phyloP scores from a whole-genome alignment of 1,140 invertebrate species.

The Daktulosphaira vitifoliae region DNA sequence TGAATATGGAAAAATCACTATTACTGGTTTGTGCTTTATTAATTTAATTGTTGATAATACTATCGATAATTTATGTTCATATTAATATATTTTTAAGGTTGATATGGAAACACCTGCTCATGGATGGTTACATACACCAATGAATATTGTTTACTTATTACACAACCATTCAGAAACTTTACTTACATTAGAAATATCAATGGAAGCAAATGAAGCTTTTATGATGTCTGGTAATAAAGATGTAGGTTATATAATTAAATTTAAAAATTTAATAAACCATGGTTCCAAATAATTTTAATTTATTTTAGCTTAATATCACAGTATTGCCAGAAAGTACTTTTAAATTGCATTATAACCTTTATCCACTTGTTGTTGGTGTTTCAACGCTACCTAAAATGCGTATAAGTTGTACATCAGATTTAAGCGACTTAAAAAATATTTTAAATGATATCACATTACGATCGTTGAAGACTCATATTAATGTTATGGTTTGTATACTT shows the following conservation, averaged over 20 bases:
- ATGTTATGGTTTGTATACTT: slow-evolving; percentile 51
- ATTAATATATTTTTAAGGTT: slow-evolving; percentile 54
- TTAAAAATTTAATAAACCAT: background rate
- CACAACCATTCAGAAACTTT: slow-evolving; percentile 62
- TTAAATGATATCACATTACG: slow-evolving; percentile 47
- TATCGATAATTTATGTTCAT: background rate
- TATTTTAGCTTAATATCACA: slow-evolving; percentile 52
- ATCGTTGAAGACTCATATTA: slow-evolving; percentile 51
- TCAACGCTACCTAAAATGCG: slow-evolving; percentile 58
- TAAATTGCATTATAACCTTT: slow-evolving; percentile 59
- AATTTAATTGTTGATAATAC: background rate
- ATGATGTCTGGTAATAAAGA: slow-evolving; percentile 87
- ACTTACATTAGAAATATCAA: slow-evolving; percentile 60
- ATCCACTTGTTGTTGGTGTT: slow-evolving; percentile 61
- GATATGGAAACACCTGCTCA: slow-evolving; percentile 63
- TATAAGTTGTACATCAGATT: slow-evolving; percentile 48
- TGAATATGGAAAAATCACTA: slow-evolving; percentile 51
- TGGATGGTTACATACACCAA: slow-evolving; percentile 60
- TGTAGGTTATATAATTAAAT: slow-evolving; percentile 44
- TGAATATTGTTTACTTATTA: slow-evolving; percentile 60
- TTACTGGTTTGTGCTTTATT: background rate
- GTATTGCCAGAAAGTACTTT: slow-evolving; percentile 55
- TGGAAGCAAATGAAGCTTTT: slow-evolving; percentile 76
- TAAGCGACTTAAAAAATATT: slow-evolving; percentile 44
- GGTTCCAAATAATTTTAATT: too few species aligned